Evolutionary conservation across 1,140 invertebrate genomes (phyloP), one percentile per base, ranked within the genome.

Genomic region (Drosophila punjabiensis): DNA sequence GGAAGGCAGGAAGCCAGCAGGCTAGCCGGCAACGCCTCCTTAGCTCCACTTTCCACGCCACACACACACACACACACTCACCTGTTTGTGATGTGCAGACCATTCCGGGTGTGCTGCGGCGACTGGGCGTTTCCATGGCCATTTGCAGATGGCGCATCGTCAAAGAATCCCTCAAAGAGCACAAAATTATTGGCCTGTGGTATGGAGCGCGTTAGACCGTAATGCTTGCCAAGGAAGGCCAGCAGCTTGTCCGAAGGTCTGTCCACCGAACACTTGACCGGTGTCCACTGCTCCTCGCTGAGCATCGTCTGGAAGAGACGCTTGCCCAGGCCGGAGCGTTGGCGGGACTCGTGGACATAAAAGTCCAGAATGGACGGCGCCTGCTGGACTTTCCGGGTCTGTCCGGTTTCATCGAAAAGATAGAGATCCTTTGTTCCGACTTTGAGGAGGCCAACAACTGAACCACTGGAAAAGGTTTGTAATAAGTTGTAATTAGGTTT

Each of bases 141-240:
- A 61, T 92, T 92, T 11, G 69, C 45, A 16, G 95, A 93, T 24
- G 37, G 30, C 8, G 37, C 35, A 18, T 81, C 82, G 55, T 94
- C 94, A 79, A 98, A 98, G 93, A 98, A 98, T 76, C 96, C 96
- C 77, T 96, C 95, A 93, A 96, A 98, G 30, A 98, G 95, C 4
- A 98, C 97, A 94, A 97, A 98, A 93, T 98, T 98, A 92, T 98
- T 98, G 63, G 96, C 95, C 92, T 98, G 97, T 11, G 96, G 96
- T 81, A 98, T 95, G 20, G 95, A 95, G 55, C 94, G 94, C 32
- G 93, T 93, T 8, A 98, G 94, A 5, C 91, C 94, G 88, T 98
- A 99, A 93, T 98, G 96, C 93, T 98, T 98, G 13, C 94, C 94
- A 1, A 99, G 93, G 93, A 99, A 99, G 20, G 95, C 95, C 43